Conservation (phyloP, 2,797 vertebrate genomes). For the Tinamus major region DNA sequence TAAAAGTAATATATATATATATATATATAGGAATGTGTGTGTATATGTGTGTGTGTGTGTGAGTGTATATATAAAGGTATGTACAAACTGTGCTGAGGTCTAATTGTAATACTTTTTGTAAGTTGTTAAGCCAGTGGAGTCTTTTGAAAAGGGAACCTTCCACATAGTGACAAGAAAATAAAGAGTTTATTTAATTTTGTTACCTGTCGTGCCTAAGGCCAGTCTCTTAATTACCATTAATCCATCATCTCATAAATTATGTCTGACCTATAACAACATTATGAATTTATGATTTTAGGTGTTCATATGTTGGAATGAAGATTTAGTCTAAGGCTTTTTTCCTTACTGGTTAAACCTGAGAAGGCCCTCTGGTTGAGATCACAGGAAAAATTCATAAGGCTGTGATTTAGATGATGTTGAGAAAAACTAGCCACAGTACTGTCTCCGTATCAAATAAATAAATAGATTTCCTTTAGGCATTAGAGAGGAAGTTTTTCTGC, state of each 20-base stretch:
- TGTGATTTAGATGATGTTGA: conserved; percentile 1
- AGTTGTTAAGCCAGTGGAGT: background rate
- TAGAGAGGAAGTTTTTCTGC: background rate
- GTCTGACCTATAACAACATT: background rate
- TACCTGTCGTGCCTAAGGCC: background rate
- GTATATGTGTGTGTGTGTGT: no score
- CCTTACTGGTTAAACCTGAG: background rate
- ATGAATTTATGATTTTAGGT: background rate
- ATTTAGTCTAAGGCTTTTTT: background rate
- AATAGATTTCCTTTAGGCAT: background rate
- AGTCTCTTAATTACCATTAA: background rate
- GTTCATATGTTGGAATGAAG: background rate
- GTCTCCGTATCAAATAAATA: background rate
- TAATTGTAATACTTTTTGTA: background rate
- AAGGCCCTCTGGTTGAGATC: background rate
- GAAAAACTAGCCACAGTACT: background rate
- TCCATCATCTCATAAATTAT: background rate
- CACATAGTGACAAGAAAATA: background rate
- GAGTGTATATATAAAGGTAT: background rate
- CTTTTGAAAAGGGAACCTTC: background rate
- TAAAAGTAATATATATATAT: background rate
- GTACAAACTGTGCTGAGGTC: background rate
- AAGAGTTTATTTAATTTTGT: background rate
- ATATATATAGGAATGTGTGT: no score
- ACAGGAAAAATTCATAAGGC: background rate